phyloP scores from a whole-genome alignment of 1,140 invertebrate genomes.

The Drosophila teissieri region DNA sequence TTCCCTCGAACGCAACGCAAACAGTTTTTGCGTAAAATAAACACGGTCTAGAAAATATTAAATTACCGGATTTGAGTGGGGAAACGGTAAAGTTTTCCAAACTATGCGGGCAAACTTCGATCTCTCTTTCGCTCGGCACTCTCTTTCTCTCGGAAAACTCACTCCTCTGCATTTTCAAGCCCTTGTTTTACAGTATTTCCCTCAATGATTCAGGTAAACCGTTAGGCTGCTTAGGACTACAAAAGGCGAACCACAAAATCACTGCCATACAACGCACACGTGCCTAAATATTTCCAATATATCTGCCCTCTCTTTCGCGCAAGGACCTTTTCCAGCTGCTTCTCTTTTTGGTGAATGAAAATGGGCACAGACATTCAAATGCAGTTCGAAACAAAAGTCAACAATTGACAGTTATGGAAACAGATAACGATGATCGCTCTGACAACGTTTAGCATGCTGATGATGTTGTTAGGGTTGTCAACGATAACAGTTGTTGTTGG shows the following conservation, averaged over 20 bases:
- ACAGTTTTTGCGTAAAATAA: constrained; percentile 69
- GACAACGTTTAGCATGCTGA: constrained; percentile 28
- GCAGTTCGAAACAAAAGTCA: constrained; percentile 69
- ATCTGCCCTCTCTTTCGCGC: constrained; percentile 3
- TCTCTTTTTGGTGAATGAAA: constrained; percentile 46
- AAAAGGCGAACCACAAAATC: constrained; percentile 51
- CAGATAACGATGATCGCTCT: constrained; percentile 67
- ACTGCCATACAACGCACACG: constrained; percentile 54
- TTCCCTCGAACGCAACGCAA: constrained; percentile 53
- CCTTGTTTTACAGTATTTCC: background rate
- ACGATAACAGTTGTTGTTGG: constrained; percentile 29
- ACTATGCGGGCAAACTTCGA: constrained; percentile 41
- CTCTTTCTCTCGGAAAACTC: background rate
- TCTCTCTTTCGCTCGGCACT: background rate
- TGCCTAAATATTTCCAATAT: constrained; percentile 20
- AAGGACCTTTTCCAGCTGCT: constrained; percentile 49
- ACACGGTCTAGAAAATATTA: constrained; percentile 70
- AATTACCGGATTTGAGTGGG: constrained; percentile 52
- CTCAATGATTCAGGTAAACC: constrained; percentile 39
- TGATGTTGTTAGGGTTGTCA: constrained; percentile 29
- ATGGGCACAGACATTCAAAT: constrained; percentile 37
- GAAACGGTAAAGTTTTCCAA: constrained; percentile 57
- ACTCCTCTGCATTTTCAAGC: constrained; percentile 3
- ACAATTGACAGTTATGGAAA: constrained; percentile 82
- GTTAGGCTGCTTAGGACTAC: constrained; percentile 52